Conservation (phyloP, 2,113 vertebrate species). For the Hoplias malabaricus region DNA sequence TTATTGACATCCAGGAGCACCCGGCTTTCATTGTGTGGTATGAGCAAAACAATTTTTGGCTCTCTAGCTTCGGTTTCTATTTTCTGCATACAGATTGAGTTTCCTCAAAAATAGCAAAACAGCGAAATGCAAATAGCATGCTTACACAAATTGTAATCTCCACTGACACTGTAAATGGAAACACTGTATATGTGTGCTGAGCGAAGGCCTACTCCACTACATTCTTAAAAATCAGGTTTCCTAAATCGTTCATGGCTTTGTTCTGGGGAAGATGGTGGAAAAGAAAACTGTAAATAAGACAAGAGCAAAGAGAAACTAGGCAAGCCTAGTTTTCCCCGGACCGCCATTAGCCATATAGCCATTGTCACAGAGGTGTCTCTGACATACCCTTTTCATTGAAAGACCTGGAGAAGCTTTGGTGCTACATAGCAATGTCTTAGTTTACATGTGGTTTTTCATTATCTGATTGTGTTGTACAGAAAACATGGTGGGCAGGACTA, state of each 20-base stretch:
- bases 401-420: too few relatives aligned
- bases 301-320: too few relatives aligned
- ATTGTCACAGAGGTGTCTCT: too few relatives aligned
- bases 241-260: background rate
- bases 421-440: too few relatives aligned
- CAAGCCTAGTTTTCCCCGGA: too few relatives aligned
- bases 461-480: too few relatives aligned
- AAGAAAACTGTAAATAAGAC: background rate
- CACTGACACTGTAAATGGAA: background rate
- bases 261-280: too few relatives aligned
- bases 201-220: background rate
- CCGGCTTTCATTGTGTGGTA: background rate
- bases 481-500: too few relatives aligned
- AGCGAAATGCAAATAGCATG: background rate
- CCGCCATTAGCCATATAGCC: too few relatives aligned
- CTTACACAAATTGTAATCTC: background rate
- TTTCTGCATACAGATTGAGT: background rate
- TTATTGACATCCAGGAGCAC: constrained; percentile 15
- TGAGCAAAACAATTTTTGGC: constrained; percentile 1
- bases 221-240: background rate
- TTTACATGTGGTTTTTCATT: too few relatives aligned
- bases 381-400: too few relatives aligned
- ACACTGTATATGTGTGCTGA: background rate
- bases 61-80: background rate
- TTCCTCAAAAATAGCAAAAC: background rate